Evolutionary conservation across 2,797 vertebrate species (phyloP).

Genomic region (Ambastaia sidthimunki): DNA sequence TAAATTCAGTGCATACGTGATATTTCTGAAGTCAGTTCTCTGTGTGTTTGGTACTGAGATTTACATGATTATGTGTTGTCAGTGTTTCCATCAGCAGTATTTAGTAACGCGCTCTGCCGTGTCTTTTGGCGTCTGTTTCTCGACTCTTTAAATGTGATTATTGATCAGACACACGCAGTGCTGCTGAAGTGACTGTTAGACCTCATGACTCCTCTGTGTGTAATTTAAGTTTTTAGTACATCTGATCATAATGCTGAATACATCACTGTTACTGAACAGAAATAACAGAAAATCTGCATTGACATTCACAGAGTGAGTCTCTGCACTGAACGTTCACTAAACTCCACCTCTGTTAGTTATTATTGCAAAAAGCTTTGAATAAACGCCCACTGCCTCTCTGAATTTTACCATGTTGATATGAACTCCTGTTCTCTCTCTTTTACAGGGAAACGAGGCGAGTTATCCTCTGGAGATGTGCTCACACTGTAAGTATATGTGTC

Average conservation of each 20-base stretch:
- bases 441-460: slow-evolving; percentile 95
- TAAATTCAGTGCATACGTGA: too few species aligned
- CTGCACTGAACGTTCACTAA: not conserved
- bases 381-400: too few species aligned
- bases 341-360: too few species aligned
- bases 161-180: slow-evolving; percentile 13
- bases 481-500: slow-evolving; percentile 86
- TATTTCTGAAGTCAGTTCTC: too few species aligned
- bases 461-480: slow-evolving; percentile 98
- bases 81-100: slow-evolving; percentile 6
- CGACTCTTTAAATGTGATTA: slow-evolving; percentile 44
- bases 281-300: too few species aligned
- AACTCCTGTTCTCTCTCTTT: slow-evolving; percentile 23
- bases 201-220: slow-evolving; percentile 1
- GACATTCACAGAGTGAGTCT: too few species aligned
- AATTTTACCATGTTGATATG: not conserved
- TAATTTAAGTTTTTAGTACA: not conserved
- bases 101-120: not conserved
- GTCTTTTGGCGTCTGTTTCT: not conserved
- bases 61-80: not conserved
- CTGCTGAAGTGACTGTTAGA: slow-evolving; percentile 10
- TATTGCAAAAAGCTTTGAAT: too few species aligned
- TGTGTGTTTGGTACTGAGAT: slow-evolving; percentile 3
- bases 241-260: too few species aligned
- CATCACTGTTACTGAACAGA: too few species aligned